Conservation (phyloP, 92 coral and sea anemone species). For the Actinostola sp. region DNA sequence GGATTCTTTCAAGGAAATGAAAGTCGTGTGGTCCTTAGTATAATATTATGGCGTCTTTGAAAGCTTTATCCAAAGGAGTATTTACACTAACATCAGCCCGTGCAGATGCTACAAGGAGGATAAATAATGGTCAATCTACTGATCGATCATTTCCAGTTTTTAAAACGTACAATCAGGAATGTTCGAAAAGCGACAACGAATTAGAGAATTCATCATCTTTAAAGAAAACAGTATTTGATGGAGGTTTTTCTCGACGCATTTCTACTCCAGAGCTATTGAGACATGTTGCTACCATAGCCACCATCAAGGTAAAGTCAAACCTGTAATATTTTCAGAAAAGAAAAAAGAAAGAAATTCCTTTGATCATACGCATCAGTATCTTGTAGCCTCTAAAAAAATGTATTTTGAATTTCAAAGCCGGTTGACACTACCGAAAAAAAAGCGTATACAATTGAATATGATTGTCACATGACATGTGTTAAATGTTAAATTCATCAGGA, state of each 20-base stretch:
- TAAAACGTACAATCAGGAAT: conserved; percentile 9
- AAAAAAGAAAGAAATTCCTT: too few species aligned
- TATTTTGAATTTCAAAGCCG: too few species aligned
- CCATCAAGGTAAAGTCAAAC: conserved; percentile 78
- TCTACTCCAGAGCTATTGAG: conserved; percentile 72
- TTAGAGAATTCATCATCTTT: conserved; percentile 18
- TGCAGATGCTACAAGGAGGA: conserved; percentile 35
- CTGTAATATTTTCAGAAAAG: too few species aligned
- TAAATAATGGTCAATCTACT: not conserved
- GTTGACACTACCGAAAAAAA: too few species aligned
- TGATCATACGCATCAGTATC: too few species aligned
- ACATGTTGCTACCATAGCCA: conserved; percentile 60
- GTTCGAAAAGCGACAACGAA: conserved; percentile 52
- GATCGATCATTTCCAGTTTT: not conserved
- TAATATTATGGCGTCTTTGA: conserved; percentile 27
- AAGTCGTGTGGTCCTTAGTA: too few species aligned
- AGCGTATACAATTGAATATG: too few species aligned
- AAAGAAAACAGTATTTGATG: not conserved
- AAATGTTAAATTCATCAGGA: too few species aligned
- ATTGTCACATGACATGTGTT: too few species aligned
- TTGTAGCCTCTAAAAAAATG: too few species aligned
- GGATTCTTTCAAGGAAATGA: not conserved
- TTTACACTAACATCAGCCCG: conserved; percentile 41
- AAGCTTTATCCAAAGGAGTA: conserved; percentile 36
- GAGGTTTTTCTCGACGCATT: conserved; percentile 25